A percentile compares a stretch with the other conserved stretches of the same genome.
Conservation (phyloP, 30 jellyfish, hydroid and myxozoan genomes). For the Hydractinia echinata region DNA sequence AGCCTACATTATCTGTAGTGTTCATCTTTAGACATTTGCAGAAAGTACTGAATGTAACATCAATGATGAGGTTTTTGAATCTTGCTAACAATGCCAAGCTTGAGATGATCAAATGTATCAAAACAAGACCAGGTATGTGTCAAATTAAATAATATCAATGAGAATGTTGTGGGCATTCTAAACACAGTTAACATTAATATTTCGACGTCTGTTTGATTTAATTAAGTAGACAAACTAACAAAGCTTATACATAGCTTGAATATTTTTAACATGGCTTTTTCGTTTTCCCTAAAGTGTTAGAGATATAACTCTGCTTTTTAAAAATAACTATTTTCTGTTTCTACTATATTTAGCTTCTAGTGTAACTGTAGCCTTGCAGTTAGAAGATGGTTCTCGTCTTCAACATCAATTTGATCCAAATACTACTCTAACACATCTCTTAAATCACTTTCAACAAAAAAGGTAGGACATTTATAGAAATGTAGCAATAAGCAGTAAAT, state of each 20-base stretch:
- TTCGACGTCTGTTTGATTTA: not conserved
- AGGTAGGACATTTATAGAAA: slow-evolving; percentile 29
- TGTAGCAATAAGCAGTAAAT: not conserved
- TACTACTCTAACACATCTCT: slow-evolving; percentile 38
- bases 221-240: not conserved
- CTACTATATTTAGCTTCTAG: slow-evolving; percentile 29
- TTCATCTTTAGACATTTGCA: slow-evolving; percentile 50
- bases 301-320: not conserved
- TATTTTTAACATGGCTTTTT: not conserved
- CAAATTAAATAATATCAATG: not conserved
- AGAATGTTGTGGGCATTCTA: not conserved
- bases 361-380: slow-evolving; percentile 66
- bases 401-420: slow-evolving; percentile 43
- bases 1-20: too few relatives aligned
- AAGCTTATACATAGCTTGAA: not conserved
- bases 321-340: not conserved
- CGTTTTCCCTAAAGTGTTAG: not conserved
- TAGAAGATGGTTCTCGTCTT: slow-evolving; percentile 62
- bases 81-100: slow-evolving; percentile 87
- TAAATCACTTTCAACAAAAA: slow-evolving; percentile 47
- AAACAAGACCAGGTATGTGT: slow-evolving; percentile 65
- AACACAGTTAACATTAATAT: not conserved
- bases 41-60: slow-evolving; percentile 54
- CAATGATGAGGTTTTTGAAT: slow-evolving; percentile 59
- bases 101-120: slow-evolving; percentile 60